Base-by-base conservation (phyloP, 2,797 vertebrate genomes). In the Scleropages formosus region DNA sequence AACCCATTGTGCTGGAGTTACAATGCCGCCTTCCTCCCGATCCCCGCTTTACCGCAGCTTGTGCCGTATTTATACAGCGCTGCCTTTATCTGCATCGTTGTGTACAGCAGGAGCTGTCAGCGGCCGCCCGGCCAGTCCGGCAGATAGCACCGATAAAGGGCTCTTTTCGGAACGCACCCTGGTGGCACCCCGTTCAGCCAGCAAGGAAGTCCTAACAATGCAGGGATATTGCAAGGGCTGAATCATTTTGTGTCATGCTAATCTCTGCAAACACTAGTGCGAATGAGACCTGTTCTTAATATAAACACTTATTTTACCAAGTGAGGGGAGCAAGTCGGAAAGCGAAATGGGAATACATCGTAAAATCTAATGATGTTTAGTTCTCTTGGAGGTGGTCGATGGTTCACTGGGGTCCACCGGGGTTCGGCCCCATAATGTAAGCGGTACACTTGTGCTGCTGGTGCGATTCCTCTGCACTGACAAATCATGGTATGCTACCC, bases 1-100 rank as follows among this genome's bases (percentile, higher is more conserved):
- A 65, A 16, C 20, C 73, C 77, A 78, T 78, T 78, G 77, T 78
- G 11, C 66, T 66, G 60, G 73, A 69, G 66, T 66, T 75, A 78
- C 77, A 78, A 78, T 78, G 66, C 27, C 2, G 65, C 73, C 67
- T 78, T 78, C 77, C 77, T 75, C 73, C 73, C 53, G 59, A 66
- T 67, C 65, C 73, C 68, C 75, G 20, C 58, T 75, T 78, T 75
- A 70, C 77, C 56, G 73, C 51, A 49, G 67, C 78, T 49, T 62
- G 61, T 75, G 49, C 74, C 58, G 31, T 75, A 65, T 75, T 78
- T 75, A 72, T 75, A 72, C 56, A 75, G 77, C 61, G 15, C 47
- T 59, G 67, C 59, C 73, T 75, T 78, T 78, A 75, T 78, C 77
- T 71, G 24, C 66, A 75, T 75, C 77, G 63, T 31, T 61, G 59